A percentile compares a stretch with the other conserved stretches of the same genome.
phyloP scores from a whole-genome alignment of 2,888 invertebrate species.

The Stictocephala bisonia region DNA sequence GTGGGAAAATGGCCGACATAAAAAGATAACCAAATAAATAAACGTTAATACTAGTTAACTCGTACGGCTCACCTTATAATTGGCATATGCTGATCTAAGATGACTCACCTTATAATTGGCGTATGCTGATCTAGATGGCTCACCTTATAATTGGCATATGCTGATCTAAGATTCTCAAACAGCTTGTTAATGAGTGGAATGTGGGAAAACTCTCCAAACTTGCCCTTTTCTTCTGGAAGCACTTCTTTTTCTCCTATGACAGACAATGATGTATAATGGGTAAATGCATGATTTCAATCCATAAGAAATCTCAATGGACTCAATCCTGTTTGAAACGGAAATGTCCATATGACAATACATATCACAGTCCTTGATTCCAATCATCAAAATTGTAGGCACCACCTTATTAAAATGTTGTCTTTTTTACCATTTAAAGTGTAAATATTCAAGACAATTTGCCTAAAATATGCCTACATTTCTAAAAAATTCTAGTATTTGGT shows the following conservation, averaged over 20 bases:
- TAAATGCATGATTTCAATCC: not conserved
- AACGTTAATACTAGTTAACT: not conserved
- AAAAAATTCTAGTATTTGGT: too few relatives aligned
- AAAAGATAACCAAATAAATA: conserved; percentile 40
- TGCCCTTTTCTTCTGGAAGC: conserved; percentile 56
- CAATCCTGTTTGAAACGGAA: too few relatives aligned
- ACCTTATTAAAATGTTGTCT: too few relatives aligned
- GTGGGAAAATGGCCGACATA: too few relatives aligned
- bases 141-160: conserved; percentile 90
- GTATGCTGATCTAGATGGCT: conserved; percentile 51
- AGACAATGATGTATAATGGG: not conserved
- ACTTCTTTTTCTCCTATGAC: conserved; percentile 57
- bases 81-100: conserved; percentile 83
- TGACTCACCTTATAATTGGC: conserved; percentile 60
- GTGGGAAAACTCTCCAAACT: conserved; percentile 53
- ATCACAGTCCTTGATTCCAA: too few relatives aligned
- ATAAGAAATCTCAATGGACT: too few relatives aligned
- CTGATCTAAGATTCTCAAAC: conserved; percentile 82
- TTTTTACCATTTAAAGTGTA: too few relatives aligned
- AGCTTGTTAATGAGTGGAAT: conserved; percentile 87
- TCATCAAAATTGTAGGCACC: too few relatives aligned
- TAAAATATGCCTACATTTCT: too few relatives aligned
- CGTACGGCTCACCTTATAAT: conserved; percentile 80
- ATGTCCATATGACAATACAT: too few relatives aligned
- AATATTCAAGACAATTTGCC: too few relatives aligned